Base-by-base conservation (phyloP, 2,888 invertebrate species). In the Pycnomerus fuliginosus region DNA sequence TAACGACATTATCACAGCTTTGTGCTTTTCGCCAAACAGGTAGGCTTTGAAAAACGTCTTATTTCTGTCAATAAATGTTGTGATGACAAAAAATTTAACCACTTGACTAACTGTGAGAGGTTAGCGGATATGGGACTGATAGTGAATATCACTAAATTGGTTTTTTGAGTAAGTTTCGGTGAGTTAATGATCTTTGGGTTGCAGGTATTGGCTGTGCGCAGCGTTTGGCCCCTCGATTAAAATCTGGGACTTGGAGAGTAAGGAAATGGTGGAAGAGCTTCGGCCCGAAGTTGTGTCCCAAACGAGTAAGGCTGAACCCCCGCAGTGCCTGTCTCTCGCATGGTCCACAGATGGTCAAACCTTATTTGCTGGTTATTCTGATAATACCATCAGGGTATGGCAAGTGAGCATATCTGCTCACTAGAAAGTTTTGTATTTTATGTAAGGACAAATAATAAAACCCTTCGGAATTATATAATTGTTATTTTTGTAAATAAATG, bases 271-370 rank as follows among this genome's bases (percentile, higher is more conserved):
- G 57, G 98, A 99, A 74, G 98, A 99, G 74, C 82, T 99, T 56
- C 86, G 88, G 68, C 94, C 96, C n/a, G 98, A 98, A 69, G 90
- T 97, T 59, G 87, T 94, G 50, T 79, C 83, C 42, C 80, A 83
- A 65, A 77, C 79, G 2, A 79, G 84, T 41, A 94, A 94, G 75
- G 85, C 90, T 33, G 92, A 92, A 66, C 92, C 92, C 57, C 96
- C 98, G 29, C 91, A 94, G 72, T 99, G 99, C 75, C 81, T 95
- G 58, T 98, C 95, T 3, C 78, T 98, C 65, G 96, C 98, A 13
- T 99, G 99, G 99, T 98, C 98, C 45, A 91, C 95, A 33, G 98
- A 99, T 71, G 99, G 99, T 53, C 97, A 98, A 75, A 99, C 98
- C 30, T 79, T 99, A 63, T 99, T 97, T 70, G 96, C 97, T 69